Conservation (phyloP, 2,797 vertebrate species). For the Gouania willdenowi region DNA sequence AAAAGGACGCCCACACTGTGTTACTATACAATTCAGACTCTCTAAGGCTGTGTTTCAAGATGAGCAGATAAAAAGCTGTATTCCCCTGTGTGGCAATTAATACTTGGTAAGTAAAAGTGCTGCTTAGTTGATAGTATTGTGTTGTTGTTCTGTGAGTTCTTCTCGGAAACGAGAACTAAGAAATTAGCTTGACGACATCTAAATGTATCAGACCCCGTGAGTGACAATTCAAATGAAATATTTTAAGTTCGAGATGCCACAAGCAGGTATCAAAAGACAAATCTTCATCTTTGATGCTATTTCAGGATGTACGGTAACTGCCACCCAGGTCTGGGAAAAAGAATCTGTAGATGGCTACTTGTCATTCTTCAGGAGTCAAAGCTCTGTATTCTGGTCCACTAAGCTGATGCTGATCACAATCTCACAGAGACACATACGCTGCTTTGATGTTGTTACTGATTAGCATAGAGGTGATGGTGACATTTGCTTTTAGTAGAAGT, state of each 20-base stretch:
- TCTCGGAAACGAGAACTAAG: constrained; percentile 24
- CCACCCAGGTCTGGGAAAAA: constrained; percentile 45
- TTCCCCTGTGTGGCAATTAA: constrained; percentile 67
- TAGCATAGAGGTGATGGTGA: neutral
- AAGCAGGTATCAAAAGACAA: constrained; percentile 51
- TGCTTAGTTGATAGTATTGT: constrained; percentile 38
- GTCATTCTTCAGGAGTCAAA: constrained; percentile 47
- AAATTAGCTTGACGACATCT: constrained; percentile 21
- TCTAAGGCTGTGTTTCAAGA: constrained; percentile 38
- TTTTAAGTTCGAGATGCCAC: constrained; percentile 32
- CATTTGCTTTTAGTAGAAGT: constrained; percentile 1
- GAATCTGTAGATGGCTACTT: constrained; percentile 61
- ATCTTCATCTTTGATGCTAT: constrained; percentile 62
- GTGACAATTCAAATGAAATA: constrained; percentile 48
- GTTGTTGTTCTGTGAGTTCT: constrained; percentile 20
- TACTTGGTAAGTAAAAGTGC: constrained; percentile 48
- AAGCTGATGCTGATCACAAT: constrained; percentile 34
- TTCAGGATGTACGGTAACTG: constrained; percentile 47
- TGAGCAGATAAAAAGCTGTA: constrained; percentile 45
- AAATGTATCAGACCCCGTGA: constrained; percentile 50
- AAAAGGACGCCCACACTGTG: constrained; percentile 44
- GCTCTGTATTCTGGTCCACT: constrained; percentile 26
- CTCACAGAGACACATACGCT: constrained; percentile 6
- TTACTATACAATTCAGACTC: constrained; percentile 44
- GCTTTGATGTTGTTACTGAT: constrained; percentile 6